Base-by-base conservation (phyloP, 23 tunicate species). In the Aplidium turbinatum region DNA sequence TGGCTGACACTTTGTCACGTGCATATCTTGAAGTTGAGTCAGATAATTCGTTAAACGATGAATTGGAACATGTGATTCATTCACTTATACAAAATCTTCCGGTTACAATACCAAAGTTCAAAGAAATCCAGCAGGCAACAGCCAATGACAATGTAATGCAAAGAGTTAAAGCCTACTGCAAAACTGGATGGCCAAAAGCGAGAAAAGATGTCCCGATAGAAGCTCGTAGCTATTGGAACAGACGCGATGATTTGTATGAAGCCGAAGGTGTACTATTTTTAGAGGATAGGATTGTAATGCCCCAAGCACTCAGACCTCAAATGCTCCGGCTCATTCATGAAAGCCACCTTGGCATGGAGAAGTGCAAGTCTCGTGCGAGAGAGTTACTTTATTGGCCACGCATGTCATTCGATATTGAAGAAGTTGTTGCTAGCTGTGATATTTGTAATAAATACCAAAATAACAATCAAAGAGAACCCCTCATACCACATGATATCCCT, bases 1-100 rank as follows among this genome's bases (percentile, higher is more conserved):
- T 82, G 29, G 87, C 87, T 33, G 80, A 82, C 31, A 48, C 80
- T 7, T 62, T 73, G 56, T 82, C 87, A 39, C 57, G 80, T 62
- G 79, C 80, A 4, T 61, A 61, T 28, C 1, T 71, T 16, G 42
- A 36, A 29, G 47, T 42, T 22, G 19, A 60, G 20, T 21, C 23
- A 35, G 85, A 52, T 69, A 68, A 40, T 56, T 28, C 48, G 19
- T 16, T 35, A 6, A 29, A 65, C n/a, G 50, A 35, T 2, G 50
- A 65, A 18, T 30, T 65, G 16, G 22, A 18, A 3, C 38, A 21
- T 38, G 51, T 78, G 2, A 48, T 81, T 47, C 62, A 31, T 21
- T 35, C 72, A 11, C 23, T 65, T 6, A 3, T 65, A 18, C 36
- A 6, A 6, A 65, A 38, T 38, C 27, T 35, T 27, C 72, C 50